Evolutionary conservation across 2,888 invertebrate genomes (phyloP).

Genomic region (Eristalis intricaria): DNA sequence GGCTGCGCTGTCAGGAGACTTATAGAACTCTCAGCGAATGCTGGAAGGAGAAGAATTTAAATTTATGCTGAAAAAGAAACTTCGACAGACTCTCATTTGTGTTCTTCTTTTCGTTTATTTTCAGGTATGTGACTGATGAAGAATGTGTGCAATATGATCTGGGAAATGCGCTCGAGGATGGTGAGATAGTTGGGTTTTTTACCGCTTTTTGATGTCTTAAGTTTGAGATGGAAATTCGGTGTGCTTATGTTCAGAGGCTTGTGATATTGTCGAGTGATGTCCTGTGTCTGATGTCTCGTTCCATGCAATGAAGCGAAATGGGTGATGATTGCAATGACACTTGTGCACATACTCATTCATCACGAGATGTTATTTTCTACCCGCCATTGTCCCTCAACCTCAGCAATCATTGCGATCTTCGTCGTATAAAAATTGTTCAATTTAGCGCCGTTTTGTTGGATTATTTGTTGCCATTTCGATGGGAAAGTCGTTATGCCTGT

Average conservation of each 20-base stretch:
- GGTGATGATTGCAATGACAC: no score
- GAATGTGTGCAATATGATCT: neutral
- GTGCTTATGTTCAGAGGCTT: neutral
- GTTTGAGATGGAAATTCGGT: neutral
- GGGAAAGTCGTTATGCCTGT: no score
- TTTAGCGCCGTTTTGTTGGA: no score
- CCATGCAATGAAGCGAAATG: no score
- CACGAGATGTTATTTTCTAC: no score
- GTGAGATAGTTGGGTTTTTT: neutral
- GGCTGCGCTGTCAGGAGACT: neutral
- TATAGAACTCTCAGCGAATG: neutral
- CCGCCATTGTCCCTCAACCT: no score
- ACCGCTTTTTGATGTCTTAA: neutral
- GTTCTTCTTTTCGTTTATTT: neutral
- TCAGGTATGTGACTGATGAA: neutral
- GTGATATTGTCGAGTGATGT: no score
- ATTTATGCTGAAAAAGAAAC: neutral
- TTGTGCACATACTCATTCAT: no score
- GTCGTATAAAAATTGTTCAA: no score
- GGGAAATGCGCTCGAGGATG: neutral
- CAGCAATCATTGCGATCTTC: no score
- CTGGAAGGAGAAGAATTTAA: neutral
- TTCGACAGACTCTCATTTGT: neutral
- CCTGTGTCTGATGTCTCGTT: no score
- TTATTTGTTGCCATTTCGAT: no score